Evolutionary conservation across 30 jellyfish, hydroid and myxozoan genomes (phyloP).

Genomic region (Chrysaora quinquecirrha): DNA sequence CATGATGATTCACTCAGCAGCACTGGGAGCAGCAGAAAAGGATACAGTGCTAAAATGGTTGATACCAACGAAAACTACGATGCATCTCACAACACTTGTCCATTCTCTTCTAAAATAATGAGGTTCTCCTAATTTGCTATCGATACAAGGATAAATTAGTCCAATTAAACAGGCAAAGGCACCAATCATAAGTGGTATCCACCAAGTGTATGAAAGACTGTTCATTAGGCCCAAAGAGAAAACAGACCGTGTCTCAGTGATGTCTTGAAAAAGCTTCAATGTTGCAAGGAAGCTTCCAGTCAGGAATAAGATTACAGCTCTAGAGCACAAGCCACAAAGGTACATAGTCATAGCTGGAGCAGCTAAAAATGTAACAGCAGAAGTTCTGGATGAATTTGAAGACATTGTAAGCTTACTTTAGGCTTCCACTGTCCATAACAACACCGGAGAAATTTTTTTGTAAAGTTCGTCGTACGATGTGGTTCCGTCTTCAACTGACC

Average conservation of each 20-base stretch:
- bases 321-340: conserved; percentile 55
- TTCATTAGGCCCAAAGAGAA: conserved; percentile 22
- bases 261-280: conserved; percentile 42
- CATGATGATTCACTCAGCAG: no score
- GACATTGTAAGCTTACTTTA: background rate
- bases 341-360: conserved; percentile 45
- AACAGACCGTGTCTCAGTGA: background rate
- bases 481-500: conserved; percentile 14
- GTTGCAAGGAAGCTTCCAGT: conserved; percentile 64
- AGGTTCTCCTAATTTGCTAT: conserved; percentile 64
- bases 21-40: no score
- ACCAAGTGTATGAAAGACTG: conserved; percentile 58
- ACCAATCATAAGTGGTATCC: conserved; percentile 75
- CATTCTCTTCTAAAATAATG: conserved; percentile 69
- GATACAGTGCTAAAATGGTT: conserved; percentile 80
- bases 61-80: conserved; percentile 67
- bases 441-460: background rate
- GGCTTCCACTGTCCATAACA: background rate
- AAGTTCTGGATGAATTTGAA: background rate
- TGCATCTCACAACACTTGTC: conserved; percentile 75
- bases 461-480: background rate
- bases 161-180: conserved; percentile 72
- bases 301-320: conserved; percentile 65
- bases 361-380: background rate
- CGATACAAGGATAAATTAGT: conserved; percentile 73